Evolutionary conservation across 2,888 invertebrate genomes (phyloP), one percentile per base, ranked within the genome.

Genomic region (Epinotia bilunana): DNA sequence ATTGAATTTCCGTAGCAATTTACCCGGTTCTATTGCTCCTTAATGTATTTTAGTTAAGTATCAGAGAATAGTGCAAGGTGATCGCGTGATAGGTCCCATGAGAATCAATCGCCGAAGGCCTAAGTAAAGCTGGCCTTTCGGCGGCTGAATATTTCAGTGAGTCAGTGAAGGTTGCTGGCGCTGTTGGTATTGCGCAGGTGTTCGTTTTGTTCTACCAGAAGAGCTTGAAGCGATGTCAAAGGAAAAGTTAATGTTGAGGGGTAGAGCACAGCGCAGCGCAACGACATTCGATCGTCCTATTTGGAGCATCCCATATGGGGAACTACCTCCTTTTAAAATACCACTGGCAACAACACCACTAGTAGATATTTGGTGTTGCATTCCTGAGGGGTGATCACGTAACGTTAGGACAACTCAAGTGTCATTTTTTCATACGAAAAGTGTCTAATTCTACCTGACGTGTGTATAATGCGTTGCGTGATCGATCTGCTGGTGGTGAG

Each of bases 51-150:
- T 13, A 20, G 39, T 43, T 18, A 39, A 13, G 12, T 39, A 18
- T 9, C 13, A 18, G 2, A 20, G 20, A 68, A 28, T 23, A 53
- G 39, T 39, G 53, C 62, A 63, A 63, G 62, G 62, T 55, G 62
- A 55, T 71, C 33, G 71, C 71, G 71, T 71, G 71, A 71, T 71
- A 71, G 71, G 71, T 63, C 39, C 28, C n/a, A n/a, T 0, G 20
- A 53, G 9, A 28, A 58, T 58, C 23, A 20, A 28, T 49, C 11
- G 1, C n/a, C 4, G 18, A 39, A 39, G 62, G 62, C 33, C 62
- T 62, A 53, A 71, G 49, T 39, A 71, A 71, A 71, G 20, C 18
- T 53, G 71, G 55, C 71, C 71, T 65, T 55, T 62, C 5, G 43
- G 5, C 1, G 20, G 20, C 53, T 71, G 55, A 62, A 71, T 71